Evolutionary conservation across 2,113 vertebrate genomes (phyloP).

Genomic region (Lontra canadensis): DNA sequence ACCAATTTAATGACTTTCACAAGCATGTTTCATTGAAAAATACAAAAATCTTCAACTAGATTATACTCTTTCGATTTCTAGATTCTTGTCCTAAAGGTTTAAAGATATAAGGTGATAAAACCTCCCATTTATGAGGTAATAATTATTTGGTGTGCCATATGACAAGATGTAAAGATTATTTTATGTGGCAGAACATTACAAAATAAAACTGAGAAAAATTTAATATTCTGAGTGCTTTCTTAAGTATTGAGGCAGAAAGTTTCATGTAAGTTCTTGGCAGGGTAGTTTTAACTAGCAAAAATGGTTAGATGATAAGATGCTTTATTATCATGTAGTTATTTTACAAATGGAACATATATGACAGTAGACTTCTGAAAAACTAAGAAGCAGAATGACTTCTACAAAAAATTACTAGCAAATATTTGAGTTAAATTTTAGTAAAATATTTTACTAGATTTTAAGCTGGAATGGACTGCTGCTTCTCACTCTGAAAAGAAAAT

Average conservation of each 20-base stretch:
- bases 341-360: constrained; percentile 18
- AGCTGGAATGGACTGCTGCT: neutral
- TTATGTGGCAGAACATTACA: neutral
- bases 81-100: neutral
- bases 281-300: constrained; percentile 32
- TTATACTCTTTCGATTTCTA: constrained; percentile 18
- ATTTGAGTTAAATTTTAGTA: constrained; percentile 34
- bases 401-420: neutral
- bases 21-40: constrained; percentile 53
- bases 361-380: neutral
- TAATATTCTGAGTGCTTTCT: neutral
- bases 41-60: constrained; percentile 12
- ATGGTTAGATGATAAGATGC: neutral
- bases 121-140: neutral
- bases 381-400: constrained; percentile 7
- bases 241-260: neutral
- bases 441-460: constrained; percentile 35
- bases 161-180: constrained; percentile 25
- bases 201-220: constrained; percentile 8
- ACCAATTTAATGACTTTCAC: constrained; percentile 33
- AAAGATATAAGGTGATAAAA: neutral
- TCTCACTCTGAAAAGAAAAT: constrained; percentile 35
- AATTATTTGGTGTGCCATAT: neutral
- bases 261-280: neutral
- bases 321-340: neutral